A percentile compares a stretch with the other conserved stretches of the same genome.
phyloP scores from a whole-genome alignment of 1,140 invertebrate genomes.

The Nasonia longicornis region DNA sequence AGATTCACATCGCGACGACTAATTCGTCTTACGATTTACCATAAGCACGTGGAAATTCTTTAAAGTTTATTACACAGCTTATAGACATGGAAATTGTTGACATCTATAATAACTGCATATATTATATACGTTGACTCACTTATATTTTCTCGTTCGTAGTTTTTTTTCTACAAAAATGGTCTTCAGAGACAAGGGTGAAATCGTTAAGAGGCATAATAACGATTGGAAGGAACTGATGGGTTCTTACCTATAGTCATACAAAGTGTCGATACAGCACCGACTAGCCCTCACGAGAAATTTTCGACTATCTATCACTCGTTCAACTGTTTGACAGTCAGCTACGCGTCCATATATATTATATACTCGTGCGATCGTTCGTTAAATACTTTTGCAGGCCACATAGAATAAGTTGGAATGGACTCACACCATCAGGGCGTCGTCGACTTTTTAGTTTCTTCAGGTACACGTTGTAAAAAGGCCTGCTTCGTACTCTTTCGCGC shows the following conservation, averaged over 20 bases:
- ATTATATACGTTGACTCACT: constrained; percentile 13
- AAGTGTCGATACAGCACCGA: constrained; percentile 13
- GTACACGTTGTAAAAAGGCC: constrained; percentile 43
- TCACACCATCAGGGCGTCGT: not conserved
- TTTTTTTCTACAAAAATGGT: constrained; percentile 14
- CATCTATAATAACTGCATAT: not conserved
- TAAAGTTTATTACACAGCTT: constrained; percentile 16
- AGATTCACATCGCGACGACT: constrained; percentile 15
- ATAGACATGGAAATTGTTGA: constrained; percentile 12
- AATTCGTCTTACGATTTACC: not conserved
- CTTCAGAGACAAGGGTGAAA: not conserved
- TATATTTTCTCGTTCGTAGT: not conserved
- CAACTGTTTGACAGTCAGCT: constrained; percentile 32
- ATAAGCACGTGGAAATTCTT: not conserved
- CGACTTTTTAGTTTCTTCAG: constrained; percentile 32
- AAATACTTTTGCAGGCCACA: constrained; percentile 27
- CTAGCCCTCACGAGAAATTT: constrained; percentile 19
- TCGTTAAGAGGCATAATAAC: constrained; percentile 35
- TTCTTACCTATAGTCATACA: constrained; percentile 17
- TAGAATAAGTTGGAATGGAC: constrained; percentile 20
- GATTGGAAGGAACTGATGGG: constrained; percentile 13
- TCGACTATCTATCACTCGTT: not conserved
- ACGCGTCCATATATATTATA: not conserved
- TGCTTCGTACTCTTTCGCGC: not conserved
- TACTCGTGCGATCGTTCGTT: constrained; percentile 22